A percentile compares a stretch with the other conserved stretches of the same genome.
Conservation (phyloP, 2,888 invertebrate species). For the Orgyia antiqua region DNA sequence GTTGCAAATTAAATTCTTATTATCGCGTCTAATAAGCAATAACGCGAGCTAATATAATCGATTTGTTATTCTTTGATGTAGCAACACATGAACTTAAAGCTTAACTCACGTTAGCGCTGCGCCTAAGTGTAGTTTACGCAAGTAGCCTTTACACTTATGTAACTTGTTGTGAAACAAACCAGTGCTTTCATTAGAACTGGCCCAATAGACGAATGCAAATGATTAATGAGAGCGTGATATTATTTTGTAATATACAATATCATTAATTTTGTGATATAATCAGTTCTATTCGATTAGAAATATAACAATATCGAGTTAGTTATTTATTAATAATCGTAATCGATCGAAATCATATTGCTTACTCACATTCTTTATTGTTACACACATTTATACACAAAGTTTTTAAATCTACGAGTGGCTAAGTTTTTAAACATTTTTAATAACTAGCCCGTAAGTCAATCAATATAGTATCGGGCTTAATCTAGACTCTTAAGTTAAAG, state of each 20-base stretch:
- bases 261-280: not conserved
- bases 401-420: too few species aligned
- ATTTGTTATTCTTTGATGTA: slow-evolving; percentile 48
- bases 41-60: slow-evolving; percentile 34
- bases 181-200: slow-evolving; percentile 50
- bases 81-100: slow-evolving; percentile 56
- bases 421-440: too few species aligned
- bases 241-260: slow-evolving; percentile 21
- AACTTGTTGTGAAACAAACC: slow-evolving; percentile 66
- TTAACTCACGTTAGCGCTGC: slow-evolving; percentile 51
- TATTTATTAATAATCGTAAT: too few species aligned
- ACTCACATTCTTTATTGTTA: too few species aligned
- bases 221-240: slow-evolving; percentile 42
- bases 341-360: too few species aligned
- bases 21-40: slow-evolving; percentile 29
- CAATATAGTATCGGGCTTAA: too few species aligned
- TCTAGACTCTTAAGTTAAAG: too few species aligned
- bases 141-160: slow-evolving; percentile 56
- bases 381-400: too few species aligned
- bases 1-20: too few species aligned
- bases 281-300: slow-evolving; percentile 3
- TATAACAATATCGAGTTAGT: too few species aligned
- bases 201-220: slow-evolving; percentile 49
- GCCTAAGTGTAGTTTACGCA: slow-evolving; percentile 66
- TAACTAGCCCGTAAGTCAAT: too few species aligned